Evolutionary conservation across 1,140 invertebrate genomes (phyloP).

Genomic region (Acromyrmex heyeri): DNA sequence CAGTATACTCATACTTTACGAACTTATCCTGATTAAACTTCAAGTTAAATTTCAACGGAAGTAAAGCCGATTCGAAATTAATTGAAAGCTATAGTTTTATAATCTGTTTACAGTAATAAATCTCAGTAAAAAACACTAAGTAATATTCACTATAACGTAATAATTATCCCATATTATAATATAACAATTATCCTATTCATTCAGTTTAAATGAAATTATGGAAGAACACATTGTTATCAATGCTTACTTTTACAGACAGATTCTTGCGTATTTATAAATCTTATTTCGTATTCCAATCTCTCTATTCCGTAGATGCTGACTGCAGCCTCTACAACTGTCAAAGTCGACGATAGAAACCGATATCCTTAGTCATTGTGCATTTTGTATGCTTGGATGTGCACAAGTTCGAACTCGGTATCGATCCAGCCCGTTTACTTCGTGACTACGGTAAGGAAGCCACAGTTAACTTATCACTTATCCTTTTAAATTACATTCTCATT

Average conservation of each 20-base stretch:
- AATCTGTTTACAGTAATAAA: slow-evolving; percentile 14
- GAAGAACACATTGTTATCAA: background rate
- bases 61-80: slow-evolving; percentile 17
- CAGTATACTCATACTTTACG: slow-evolving; percentile 15
- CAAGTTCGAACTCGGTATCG: slow-evolving; percentile 25
- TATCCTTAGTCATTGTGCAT: slow-evolving; percentile 46
- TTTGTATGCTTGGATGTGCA: slow-evolving; percentile 40
- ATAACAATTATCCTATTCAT: slow-evolving; percentile 2
- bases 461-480: slow-evolving; percentile 45
- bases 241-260: background rate
- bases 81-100: slow-evolving; percentile 28
- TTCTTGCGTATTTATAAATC: background rate
- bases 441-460: slow-evolving; percentile 21
- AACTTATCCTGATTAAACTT: slow-evolving; percentile 42
- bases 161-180: background rate
- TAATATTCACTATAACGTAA: slow-evolving; percentile 2
- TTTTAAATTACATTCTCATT: slow-evolving; percentile 36
- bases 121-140: background rate
- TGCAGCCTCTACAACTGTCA: slow-evolving; percentile 13
- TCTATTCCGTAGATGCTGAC: slow-evolving; percentile 18
- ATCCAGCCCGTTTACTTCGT: slow-evolving; percentile 31
- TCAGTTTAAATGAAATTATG: background rate
- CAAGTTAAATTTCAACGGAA: slow-evolving; percentile 29
- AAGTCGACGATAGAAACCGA: slow-evolving; percentile 19
- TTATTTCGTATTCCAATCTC: slow-evolving; percentile 19